Percentiles rank a stretch among this genome's conserved stretches.
phyloP scores from a whole-genome alignment of 2,113 vertebrate species.

The Oenanthe oenanthe region DNA sequence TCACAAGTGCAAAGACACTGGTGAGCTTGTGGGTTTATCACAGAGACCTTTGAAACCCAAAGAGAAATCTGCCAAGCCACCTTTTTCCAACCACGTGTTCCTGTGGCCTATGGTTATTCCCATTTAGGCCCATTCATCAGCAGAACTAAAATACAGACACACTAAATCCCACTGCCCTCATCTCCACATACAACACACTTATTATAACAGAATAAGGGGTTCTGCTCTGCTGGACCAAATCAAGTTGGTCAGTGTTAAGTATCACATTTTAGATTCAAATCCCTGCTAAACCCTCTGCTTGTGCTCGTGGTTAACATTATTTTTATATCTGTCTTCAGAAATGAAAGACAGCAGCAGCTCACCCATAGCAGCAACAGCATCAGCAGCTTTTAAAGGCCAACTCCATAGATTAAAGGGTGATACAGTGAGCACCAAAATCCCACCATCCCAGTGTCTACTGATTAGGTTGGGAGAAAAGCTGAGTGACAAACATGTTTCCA shows the following conservation, averaged over 20 bases:
- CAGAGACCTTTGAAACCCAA: neutral
- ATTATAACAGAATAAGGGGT: constrained; percentile 71
- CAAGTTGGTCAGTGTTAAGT: constrained; percentile 66
- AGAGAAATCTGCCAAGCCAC: neutral
- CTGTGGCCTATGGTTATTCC: neutral
- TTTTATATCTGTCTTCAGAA: constrained; percentile 76
- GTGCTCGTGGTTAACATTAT: constrained; percentile 70
- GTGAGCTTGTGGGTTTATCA: neutral
- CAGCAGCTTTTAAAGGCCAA: constrained; percentile 67
- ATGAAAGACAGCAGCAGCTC: constrained; percentile 72
- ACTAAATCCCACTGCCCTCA: constrained; percentile 58
- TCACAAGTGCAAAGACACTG: neutral
- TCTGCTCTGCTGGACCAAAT: constrained; percentile 78
- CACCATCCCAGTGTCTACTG: constrained; percentile 72
- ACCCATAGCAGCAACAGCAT: constrained; percentile 34
- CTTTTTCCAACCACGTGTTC: neutral
- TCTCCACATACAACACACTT: constrained; percentile 57
- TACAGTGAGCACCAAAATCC: constrained; percentile 45
- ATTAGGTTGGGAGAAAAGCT: constrained; percentile 77
- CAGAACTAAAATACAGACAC: constrained; percentile 63
- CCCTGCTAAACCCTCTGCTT: constrained; percentile 75
- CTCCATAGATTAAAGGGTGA: constrained; percentile 74
- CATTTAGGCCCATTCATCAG: constrained; percentile 37
- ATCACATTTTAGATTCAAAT: constrained; percentile 79
- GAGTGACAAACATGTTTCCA: constrained; percentile 80